phyloP scores from a whole-genome alignment of 2,888 invertebrate genomes.

The Cataglyphis cursor region DNA sequence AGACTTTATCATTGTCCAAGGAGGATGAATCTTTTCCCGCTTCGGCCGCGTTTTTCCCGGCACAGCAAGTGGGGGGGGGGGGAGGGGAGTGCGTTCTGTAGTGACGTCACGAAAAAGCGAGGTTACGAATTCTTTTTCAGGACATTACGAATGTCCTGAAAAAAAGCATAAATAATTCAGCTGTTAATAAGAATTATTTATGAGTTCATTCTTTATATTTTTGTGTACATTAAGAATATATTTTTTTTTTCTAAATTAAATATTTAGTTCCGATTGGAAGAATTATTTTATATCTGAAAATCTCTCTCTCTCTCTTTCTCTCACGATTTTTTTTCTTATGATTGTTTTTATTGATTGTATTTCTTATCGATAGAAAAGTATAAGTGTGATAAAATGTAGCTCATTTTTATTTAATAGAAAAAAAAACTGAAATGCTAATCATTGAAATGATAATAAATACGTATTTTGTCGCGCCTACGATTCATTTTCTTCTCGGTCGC shows the following conservation, averaged over 20 bases:
- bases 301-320: not conserved
- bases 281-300: not conserved
- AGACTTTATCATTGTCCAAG: conserved; percentile 52
- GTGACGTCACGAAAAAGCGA: conserved; percentile 43
- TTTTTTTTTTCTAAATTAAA: not conserved
- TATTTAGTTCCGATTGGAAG: not conserved
- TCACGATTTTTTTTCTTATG: not conserved
- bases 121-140: no score
- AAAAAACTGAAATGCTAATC: conserved; percentile 11
- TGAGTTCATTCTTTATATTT: not conserved
- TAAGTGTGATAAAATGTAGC: not conserved
- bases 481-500: conserved; percentile 18
- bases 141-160: not conserved
- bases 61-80: not conserved
- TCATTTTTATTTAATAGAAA: conserved; percentile 20
- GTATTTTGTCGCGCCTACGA: not conserved
- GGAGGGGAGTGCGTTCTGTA: conserved; percentile 9
- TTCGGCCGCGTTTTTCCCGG: conserved; percentile 40
- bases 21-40: conserved; percentile 47
- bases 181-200: not conserved
- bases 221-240: not conserved
- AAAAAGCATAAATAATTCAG: not conserved
- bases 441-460: conserved; percentile 30
- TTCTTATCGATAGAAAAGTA: not conserved
- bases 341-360: not conserved